A percentile compares a stretch with the other conserved stretches of the same genome.
These are phyloP conservation scores for Nansenia antarctica DNA, from an alignment of 2,113 vertebrate species.

Conservation along the genomic window DNA sequence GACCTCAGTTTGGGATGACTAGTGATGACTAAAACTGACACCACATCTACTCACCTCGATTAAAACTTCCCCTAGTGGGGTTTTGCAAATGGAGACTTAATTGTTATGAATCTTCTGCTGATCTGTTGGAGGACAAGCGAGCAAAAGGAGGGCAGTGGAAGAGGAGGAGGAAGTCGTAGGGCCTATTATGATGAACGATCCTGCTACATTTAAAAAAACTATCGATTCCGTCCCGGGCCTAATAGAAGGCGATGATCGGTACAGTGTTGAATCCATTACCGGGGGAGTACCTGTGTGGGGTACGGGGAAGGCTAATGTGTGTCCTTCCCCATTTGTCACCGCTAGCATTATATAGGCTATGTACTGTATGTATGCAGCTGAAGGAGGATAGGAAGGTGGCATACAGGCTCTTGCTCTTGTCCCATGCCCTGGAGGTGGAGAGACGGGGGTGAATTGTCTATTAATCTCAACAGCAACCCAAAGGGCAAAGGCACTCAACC, in stretches of 20 bases:
- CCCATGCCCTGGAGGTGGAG: constrained; percentile 34
- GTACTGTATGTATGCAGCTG: constrained; percentile 28
- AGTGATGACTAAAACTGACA: constrained; percentile 38
- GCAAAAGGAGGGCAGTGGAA: constrained; percentile 42
- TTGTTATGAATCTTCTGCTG: constrained; percentile 32
- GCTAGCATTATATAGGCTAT: too few relatives aligned
- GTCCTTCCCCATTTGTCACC: constrained; percentile 75
- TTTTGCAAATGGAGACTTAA: constrained; percentile 46
- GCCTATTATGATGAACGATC: constrained; percentile 69
- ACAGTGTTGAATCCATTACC: constrained; percentile 75
- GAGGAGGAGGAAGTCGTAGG: constrained; percentile 4
- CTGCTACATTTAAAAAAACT: constrained; percentile 73
- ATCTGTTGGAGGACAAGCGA: constrained; percentile 36
- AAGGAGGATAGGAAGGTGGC: constrained; percentile 40
- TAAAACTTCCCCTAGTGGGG: constrained; percentile 35
- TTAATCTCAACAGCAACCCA: constrained; percentile 52
- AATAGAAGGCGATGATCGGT: constrained; percentile 77
- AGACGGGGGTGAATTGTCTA: constrained; percentile 37
- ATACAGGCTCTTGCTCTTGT: constrained; percentile 25
- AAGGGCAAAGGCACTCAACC: constrained; percentile 24
- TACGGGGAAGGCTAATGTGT: constrained; percentile 65
- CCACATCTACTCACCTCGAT: constrained; percentile 33
- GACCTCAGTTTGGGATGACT: too few relatives aligned
- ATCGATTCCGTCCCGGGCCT: constrained; percentile 72
- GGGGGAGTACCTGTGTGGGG: constrained; percentile 51